phyloP scores from a whole-genome alignment of 1,140 invertebrate genomes.

The Calliphora vicina region DNA sequence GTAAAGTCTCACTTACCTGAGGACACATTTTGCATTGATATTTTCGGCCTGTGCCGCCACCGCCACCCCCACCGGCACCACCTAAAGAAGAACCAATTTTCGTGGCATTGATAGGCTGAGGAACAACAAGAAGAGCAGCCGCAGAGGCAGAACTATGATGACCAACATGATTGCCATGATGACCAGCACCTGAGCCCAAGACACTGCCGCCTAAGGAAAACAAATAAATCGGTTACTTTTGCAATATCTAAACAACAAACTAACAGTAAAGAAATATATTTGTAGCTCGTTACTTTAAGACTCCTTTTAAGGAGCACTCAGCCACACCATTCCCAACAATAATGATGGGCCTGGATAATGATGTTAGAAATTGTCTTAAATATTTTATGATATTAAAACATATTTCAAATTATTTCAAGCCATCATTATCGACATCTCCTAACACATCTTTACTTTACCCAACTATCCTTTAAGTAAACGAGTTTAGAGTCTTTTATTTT shows the following conservation, averaged over 20 bases:
- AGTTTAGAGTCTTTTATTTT: neutral
- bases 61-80: constrained; percentile 64
- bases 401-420: neutral
- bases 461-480: neutral
- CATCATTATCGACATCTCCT: neutral
- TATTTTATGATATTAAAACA: neutral
- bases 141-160: constrained; percentile 63
- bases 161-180: constrained; percentile 53
- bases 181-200: constrained; percentile 48
- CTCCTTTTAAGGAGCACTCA: neutral
- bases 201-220: constrained; percentile 64
- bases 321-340: no score
- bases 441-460: neutral
- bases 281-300: neutral
- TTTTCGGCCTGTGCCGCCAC: constrained; percentile 70
- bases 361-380: neutral
- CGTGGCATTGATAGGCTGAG: constrained; percentile 87
- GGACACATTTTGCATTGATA: constrained; percentile 99
- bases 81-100: constrained; percentile 67
- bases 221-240: neutral
- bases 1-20: constrained; percentile 83
- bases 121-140: constrained; percentile 80
- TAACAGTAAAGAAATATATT: neutral
- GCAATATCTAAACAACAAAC: no score
- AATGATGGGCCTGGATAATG: neutral